phyloP scores from a whole-genome alignment of 2,113 vertebrate species.

The Odobenus rosmarus region DNA sequence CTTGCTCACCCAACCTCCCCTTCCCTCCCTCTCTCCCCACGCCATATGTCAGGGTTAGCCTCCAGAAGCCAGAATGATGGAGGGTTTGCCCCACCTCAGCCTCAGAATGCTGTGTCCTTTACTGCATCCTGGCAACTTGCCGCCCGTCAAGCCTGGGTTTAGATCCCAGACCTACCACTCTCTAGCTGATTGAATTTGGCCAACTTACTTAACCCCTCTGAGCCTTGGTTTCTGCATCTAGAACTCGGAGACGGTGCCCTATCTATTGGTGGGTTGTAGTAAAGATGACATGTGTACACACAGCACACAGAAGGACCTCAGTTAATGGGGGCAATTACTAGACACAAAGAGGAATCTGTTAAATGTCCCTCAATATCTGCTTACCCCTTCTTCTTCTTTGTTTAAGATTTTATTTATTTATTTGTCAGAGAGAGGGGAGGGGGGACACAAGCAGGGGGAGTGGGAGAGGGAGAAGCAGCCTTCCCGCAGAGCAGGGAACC shows the following conservation, averaged over 20 bases:
- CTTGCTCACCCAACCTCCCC: no score
- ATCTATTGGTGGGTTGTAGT: background rate
- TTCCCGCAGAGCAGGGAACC: no score
- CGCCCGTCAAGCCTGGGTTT: background rate
- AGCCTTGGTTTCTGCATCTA: background rate
- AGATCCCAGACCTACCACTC: background rate
- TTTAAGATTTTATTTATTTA: no score
- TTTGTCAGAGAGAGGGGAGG: no score
- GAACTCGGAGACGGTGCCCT: background rate
- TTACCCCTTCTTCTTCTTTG: background rate
- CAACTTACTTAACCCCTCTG: background rate
- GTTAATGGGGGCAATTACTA: background rate
- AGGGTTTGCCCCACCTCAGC: background rate
- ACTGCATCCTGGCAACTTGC: background rate
- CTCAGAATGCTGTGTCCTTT: background rate
- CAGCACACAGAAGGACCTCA: background rate
- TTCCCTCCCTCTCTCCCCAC: background rate
- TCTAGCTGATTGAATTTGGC: background rate
- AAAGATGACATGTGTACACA: background rate
- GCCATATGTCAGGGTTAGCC: background rate
- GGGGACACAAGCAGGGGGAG: no score
- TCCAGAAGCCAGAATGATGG: background rate
- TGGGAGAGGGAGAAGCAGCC: no score
- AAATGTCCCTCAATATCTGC: background rate
- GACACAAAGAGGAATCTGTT: background rate